A percentile compares a stretch with the other conserved stretches of the same genome.
phyloP scores from a whole-genome alignment of 2,797 vertebrate species.

The Steatocranus sp. region DNA sequence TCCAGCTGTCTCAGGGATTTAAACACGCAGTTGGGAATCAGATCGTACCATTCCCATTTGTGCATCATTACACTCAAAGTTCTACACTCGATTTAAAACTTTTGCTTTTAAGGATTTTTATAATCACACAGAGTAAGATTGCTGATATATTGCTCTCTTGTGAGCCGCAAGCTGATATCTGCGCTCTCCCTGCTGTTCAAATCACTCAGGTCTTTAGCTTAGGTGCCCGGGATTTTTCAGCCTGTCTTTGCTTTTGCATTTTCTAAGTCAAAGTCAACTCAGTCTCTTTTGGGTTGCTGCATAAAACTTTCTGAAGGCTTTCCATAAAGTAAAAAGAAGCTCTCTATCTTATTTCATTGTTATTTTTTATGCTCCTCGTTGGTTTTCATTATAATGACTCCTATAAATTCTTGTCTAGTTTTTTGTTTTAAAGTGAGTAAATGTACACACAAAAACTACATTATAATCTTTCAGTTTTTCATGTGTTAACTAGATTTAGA shows the following conservation, averaged over 20 bases:
- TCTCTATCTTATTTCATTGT: not conserved
- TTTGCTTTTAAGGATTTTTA: not conserved
- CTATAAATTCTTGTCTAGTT: not conserved
- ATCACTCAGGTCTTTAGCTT: not conserved
- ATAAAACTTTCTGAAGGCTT: not conserved
- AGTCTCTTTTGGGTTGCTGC: not conserved
- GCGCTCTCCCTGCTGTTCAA: not conserved
- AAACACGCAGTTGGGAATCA: not conserved
- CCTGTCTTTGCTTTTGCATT: not conserved
- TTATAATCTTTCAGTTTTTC: not conserved
- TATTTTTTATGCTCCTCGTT: not conserved
- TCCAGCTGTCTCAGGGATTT: not conserved
- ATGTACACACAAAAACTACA: not conserved
- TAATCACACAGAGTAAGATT: not conserved
- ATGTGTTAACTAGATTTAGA: not conserved
- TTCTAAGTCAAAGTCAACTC: not conserved
- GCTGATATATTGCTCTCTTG: not conserved
- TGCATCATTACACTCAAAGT: not conserved
- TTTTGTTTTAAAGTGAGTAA: not conserved
- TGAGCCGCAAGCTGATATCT: not conserved
- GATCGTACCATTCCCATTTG: not conserved
- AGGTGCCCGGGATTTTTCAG: not conserved
- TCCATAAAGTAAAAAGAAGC: not conserved
- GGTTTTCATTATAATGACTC: not conserved
- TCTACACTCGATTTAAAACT: not conserved